Percentiles rank a stretch among this genome's conserved stretches.
phyloP scores from a whole-genome alignment of 2,797 vertebrate genomes.

The Argentina silus region DNA sequence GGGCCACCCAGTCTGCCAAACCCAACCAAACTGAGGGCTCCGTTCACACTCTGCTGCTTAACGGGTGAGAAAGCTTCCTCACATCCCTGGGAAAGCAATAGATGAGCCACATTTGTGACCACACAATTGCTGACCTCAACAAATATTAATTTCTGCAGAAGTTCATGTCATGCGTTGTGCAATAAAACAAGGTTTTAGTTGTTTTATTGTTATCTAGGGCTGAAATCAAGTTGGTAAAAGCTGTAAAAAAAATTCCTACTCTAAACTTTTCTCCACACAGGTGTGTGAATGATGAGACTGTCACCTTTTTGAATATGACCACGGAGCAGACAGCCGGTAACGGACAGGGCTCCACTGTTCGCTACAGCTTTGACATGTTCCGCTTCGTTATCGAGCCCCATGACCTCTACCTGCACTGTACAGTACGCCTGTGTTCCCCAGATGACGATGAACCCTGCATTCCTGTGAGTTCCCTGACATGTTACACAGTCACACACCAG shows the following conservation, averaged over 20 bases:
- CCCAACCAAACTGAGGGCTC: slow-evolving; percentile 44
- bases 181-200: no score
- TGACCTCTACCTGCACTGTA: slow-evolving; percentile 78
- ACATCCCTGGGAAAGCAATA: neutral
- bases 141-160: no score
- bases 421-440: slow-evolving; percentile 71
- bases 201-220: no score
- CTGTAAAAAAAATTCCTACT: neutral
- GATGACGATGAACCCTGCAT: slow-evolving; percentile 65
- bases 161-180: no score
- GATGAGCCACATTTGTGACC: no score
- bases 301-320: slow-evolving; percentile 56
- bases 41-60: slow-evolving; percentile 63
- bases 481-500: no score
- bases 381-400: slow-evolving; percentile 63
- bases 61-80: slow-evolving; percentile 57
- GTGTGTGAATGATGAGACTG: slow-evolving; percentile 68
- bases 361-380: slow-evolving; percentile 79
- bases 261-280: slow-evolving; percentile 44
- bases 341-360: slow-evolving; percentile 58
- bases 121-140: no score
- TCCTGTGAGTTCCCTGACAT: slow-evolving; percentile 61
- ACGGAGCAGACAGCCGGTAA: slow-evolving; percentile 27
- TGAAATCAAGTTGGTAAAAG: no score
- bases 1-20: slow-evolving; percentile 68